Percentiles rank a stretch among this genome's conserved stretches.
These are phyloP conservation scores for Dipodomys stephensi DNA, from an alignment of 2,113 vertebrate species.

Conservation along the genomic window DNA sequence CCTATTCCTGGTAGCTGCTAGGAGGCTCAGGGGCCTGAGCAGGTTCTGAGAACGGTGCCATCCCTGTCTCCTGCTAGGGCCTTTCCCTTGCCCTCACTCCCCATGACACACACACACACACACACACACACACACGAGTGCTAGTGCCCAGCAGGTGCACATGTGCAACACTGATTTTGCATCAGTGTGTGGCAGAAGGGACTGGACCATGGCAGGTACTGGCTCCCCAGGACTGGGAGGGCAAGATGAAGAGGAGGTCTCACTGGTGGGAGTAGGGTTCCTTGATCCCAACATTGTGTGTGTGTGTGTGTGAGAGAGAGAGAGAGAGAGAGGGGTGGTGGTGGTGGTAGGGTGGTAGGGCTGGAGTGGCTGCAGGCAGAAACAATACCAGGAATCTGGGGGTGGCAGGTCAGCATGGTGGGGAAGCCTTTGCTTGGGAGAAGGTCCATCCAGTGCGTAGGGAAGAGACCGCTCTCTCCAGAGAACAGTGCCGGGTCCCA, in stretches of 20 bases:
- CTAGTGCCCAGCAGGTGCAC: too few species aligned
- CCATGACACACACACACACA: not conserved
- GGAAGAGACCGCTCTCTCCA: not conserved
- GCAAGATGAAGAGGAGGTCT: not conserved
- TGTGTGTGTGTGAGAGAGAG: too few species aligned
- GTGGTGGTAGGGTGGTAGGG: not conserved
- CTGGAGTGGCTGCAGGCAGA: rapidly evolving
- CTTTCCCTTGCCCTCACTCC: rapidly evolving
- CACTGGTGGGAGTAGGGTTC: not conserved
- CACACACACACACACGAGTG: too few species aligned
- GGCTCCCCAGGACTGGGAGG: not conserved
- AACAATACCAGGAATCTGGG: rapidly evolving
- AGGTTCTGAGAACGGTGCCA: not conserved
- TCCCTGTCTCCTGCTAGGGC: rapidly evolving
- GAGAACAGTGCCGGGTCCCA: too few species aligned
- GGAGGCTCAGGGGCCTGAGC: not conserved
- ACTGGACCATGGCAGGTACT: rapidly evolving
- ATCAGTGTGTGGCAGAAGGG: too few species aligned
- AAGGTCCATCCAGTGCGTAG: not conserved
- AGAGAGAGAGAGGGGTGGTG: too few species aligned
- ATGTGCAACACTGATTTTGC: too few species aligned
- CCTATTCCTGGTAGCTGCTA: not conserved
- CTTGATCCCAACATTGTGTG: rapidly evolving
- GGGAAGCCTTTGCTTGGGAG: not conserved
- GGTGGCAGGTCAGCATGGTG: not conserved